Percentiles rank a stretch among this genome's conserved stretches.
These are phyloP conservation scores for Myathropa florea DNA, from an alignment of 2,888 invertebrate species.

Conservation along the genomic window DNA sequence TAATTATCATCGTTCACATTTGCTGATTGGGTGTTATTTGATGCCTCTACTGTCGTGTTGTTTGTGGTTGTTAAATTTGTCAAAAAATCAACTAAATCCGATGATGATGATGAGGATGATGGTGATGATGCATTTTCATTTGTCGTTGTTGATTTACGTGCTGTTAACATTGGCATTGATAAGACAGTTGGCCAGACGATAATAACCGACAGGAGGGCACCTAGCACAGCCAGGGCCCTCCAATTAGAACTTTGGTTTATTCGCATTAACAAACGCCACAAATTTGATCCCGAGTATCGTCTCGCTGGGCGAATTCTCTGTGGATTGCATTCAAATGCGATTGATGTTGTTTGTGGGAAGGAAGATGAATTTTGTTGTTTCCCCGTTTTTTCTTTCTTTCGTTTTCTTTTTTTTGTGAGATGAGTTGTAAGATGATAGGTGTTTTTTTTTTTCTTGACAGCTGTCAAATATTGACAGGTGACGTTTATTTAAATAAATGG, in stretches of 20 bases:
- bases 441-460: constrained; percentile 19
- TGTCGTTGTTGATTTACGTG: constrained; percentile 25
- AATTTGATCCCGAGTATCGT: constrained; percentile 63
- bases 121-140: constrained; percentile 19
- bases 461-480: constrained; percentile 30
- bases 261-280: constrained; percentile 78
- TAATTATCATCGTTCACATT: constrained; percentile 24
- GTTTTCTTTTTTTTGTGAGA: constrained; percentile 24
- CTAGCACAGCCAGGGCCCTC: constrained; percentile 81
- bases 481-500: neutral
- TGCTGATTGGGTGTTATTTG: constrained; percentile 18
- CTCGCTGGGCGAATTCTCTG: constrained; percentile 62
- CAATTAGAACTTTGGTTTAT: constrained; percentile 79
- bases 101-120: constrained; percentile 5
- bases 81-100: neutral
- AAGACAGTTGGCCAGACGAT: constrained; percentile 78
- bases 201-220: constrained; percentile 80
- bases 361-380: constrained; percentile 21
- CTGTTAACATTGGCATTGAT: constrained; percentile 77
- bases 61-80: constrained; percentile 43
- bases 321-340: constrained; percentile 68
- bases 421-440: too few relatives aligned
- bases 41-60: constrained; percentile 24
- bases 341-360: constrained; percentile 34
- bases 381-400: neutral